Conservation (phyloP, 2,113 vertebrate species). For the rabbit (Oryctolagus cuniculus) region mOryCun1.1 NC_091434.1:160606001-160606500, state of each 20-base stretch:
- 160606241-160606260: neutral
- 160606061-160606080: neutral
- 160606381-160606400: neutral
- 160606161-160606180: neutral
- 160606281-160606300: neutral
- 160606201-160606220: neutral
- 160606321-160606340: neutral
- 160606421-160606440: neutral
- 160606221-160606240: accelerated
- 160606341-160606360: neutral
- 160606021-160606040: neutral
- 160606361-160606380: neutral
- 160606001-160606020: neutral
- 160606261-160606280: neutral
- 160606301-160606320: neutral
- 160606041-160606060: neutral
- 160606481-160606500: neutral
- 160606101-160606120: neutral
- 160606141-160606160: neutral
- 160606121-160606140: neutral
- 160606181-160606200: accelerated
- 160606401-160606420: neutral
- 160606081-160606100: neutral
- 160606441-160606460: neutral
- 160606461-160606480: neutral